Evolutionary conservation across 2,113 vertebrate species (phyloP).

Genomic region (Perca fluviatilis): DNA sequence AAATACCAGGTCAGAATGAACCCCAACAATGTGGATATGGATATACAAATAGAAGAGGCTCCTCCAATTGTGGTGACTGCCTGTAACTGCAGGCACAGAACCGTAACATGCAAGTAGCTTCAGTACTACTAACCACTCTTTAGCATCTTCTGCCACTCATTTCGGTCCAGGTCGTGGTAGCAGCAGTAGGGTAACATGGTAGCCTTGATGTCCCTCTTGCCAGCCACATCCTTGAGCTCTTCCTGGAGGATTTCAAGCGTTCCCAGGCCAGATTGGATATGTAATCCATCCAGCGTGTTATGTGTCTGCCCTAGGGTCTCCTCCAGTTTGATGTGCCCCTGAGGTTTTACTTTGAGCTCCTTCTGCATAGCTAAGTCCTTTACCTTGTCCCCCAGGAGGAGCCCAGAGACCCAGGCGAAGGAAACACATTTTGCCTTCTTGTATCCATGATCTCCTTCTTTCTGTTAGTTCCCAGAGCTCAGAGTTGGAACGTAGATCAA

Average conservation of each 20-base stretch:
- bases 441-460: not conserved
- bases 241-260: not conserved
- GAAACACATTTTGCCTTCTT: conserved; percentile 16
- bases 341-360: conserved; percentile 27
- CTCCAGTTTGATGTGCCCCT: conserved; percentile 6
- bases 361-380: conserved; percentile 33
- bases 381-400: conserved; percentile 15
- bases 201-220: conserved; percentile 20
- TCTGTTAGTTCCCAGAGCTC: conserved; percentile 21
- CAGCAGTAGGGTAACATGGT: conserved; percentile 2
- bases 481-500: not conserved
- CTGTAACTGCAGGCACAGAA: not conserved
- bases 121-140: not conserved
- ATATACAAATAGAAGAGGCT: not conserved
- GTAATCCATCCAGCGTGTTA: conserved; percentile 23
- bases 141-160: not conserved
- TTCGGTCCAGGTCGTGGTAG: not conserved
- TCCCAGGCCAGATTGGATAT: conserved; percentile 27
- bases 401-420: not conserved
- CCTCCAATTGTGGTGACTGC: not conserved
- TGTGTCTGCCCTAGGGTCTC: conserved; percentile 5
- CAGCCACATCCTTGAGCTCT: conserved; percentile 14
- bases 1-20: not conserved
- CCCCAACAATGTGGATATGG: not conserved
- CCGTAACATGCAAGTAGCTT: not conserved